These are phyloP conservation scores for Grallaria varia DNA, from an alignment of 2,113 vertebrate genomes.

Conservation along the genomic window DNA sequence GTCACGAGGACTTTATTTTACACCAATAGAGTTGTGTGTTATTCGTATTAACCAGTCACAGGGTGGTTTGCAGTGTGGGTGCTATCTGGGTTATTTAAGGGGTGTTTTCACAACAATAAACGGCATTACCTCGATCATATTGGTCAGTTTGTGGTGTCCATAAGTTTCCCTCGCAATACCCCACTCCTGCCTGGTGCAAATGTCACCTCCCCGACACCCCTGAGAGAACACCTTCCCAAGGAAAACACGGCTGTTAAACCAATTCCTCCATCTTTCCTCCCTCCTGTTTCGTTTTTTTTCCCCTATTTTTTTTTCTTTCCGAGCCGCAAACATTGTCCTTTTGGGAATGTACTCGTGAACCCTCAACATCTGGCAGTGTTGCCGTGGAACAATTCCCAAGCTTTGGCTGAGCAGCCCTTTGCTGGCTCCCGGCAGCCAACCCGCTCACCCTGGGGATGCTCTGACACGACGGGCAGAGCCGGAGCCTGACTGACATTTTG, in stretches of 20 bases:
- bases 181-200: constrained; percentile 17
- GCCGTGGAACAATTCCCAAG: constrained; percentile 23
- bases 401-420: background rate
- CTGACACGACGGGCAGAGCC: background rate
- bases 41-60: no score
- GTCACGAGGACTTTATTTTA: no score
- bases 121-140: no score
- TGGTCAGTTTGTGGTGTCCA: no score
- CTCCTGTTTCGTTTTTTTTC: no score
- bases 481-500: background rate
- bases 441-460: background rate
- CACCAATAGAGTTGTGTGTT: no score
- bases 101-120: no score
- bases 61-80: no score
- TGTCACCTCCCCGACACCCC: constrained; percentile 13
- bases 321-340: constrained; percentile 13
- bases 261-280: background rate
- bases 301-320: background rate
- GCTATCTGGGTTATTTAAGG: no score
- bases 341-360: constrained; percentile 36
- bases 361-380: constrained; percentile 38
- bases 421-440: background rate
- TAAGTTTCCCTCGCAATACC: no score
- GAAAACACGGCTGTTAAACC: constrained; percentile 51
- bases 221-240: background rate